Evolutionary conservation across 1,140 invertebrate species (phyloP).

Genomic region (Druon quercuslanigerum): DNA sequence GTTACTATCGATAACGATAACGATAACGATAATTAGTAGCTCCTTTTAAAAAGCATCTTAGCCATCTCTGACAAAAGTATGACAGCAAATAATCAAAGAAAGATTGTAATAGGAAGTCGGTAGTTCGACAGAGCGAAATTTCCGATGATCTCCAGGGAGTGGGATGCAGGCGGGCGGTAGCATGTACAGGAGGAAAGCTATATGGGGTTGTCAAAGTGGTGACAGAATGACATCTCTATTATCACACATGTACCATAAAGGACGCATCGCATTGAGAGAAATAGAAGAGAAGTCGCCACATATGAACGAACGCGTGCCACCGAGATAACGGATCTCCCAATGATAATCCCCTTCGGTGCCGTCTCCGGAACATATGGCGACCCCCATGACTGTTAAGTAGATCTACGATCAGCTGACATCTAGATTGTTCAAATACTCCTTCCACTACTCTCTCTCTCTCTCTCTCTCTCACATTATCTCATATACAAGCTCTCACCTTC

Average conservation of each 20-base stretch:
- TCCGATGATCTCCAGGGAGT: slow-evolving; percentile 51
- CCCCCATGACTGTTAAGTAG: slow-evolving; percentile 28
- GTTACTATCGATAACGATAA: no score
- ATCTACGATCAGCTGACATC: slow-evolving; percentile 22
- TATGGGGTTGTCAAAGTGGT: slow-evolving; percentile 67
- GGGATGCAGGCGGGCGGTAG: slow-evolving; percentile 41
- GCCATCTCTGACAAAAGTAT: neutral
- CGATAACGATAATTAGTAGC: no score
- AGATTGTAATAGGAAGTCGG: slow-evolving; percentile 4
- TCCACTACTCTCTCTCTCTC: no score
- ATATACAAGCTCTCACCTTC: neutral
- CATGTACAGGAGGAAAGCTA: slow-evolving; percentile 39
- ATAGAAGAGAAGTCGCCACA: slow-evolving; percentile 32
- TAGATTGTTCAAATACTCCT: neutral
- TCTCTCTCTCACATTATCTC: neutral
- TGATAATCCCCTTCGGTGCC: slow-evolving; percentile 62
- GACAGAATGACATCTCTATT: slow-evolving; percentile 70
- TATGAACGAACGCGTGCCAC: slow-evolving; percentile 61
- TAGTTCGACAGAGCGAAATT: slow-evolving; percentile 23
- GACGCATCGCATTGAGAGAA: slow-evolving; percentile 28
- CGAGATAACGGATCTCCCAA: slow-evolving; percentile 66
- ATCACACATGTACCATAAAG: slow-evolving; percentile 52
- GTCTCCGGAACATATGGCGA: slow-evolving; percentile 52
- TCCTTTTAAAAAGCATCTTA: no score
- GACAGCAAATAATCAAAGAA: neutral